Evolutionary conservation across 2,888 invertebrate genomes (phyloP).

Genomic region (Diadegma fenestrale): DNA sequence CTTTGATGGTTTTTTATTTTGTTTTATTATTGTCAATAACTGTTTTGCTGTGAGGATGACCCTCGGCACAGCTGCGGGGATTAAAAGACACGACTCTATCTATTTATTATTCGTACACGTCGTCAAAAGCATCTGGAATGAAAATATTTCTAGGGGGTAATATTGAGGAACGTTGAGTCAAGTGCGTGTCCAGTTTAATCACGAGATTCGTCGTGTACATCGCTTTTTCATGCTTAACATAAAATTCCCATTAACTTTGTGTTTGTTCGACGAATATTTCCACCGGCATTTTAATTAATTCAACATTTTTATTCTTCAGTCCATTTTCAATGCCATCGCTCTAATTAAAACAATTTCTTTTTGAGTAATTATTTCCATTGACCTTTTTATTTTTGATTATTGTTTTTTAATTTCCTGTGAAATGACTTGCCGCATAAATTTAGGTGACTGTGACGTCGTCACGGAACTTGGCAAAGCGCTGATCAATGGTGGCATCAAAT

Average conservation of each 20-base stretch:
- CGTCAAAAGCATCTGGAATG: constrained; percentile 69
- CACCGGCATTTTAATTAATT: neutral
- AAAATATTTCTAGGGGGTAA: constrained; percentile 74
- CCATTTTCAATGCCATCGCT: neutral
- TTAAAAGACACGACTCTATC: constrained; percentile 74
- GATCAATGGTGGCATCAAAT: constrained; percentile 77
- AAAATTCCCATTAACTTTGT: neutral
- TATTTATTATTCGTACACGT: neutral
- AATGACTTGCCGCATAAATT: constrained; percentile 58
- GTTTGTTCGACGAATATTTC: neutral
- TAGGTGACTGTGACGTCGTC: constrained; percentile 80
- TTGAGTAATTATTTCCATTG: neutral
- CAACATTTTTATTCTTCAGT: neutral
- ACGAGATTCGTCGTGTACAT: constrained; percentile 35
- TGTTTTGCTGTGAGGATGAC: constrained; percentile 64
- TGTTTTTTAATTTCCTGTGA: constrained; percentile 4
- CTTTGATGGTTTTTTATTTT: constrained; percentile 3
- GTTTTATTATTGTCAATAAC: neutral
- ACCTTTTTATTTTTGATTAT: neutral
- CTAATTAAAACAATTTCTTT: neutral
- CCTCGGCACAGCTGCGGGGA: constrained; percentile 78
- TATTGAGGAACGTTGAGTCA: constrained; percentile 1
- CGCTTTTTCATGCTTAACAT: constrained; percentile 6
- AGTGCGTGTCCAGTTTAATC: constrained; percentile 54
- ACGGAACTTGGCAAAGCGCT: constrained; percentile 77